Conservation (phyloP, 2,888 invertebrate species). For the Neocrepidodera transversa region DNA sequence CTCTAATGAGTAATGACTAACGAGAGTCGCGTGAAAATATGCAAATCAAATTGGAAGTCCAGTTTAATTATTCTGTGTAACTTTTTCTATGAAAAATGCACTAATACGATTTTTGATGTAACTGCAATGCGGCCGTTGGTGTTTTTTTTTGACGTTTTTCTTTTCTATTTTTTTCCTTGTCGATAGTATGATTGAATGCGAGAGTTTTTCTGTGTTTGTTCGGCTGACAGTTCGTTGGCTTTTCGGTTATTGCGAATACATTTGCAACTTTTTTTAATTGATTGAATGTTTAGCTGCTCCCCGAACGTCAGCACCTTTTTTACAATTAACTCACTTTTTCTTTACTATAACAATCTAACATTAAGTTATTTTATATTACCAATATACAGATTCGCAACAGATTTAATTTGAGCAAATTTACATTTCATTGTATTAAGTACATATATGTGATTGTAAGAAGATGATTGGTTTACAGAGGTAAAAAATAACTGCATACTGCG, state of each 20-base stretch:
- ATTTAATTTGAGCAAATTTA: no score
- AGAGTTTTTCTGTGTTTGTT: conserved; percentile 34
- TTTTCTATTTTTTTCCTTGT: conserved; percentile 38
- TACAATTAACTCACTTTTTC: background rate
- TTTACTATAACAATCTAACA: no score
- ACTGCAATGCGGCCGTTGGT: conserved; percentile 39
- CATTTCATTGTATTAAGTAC: no score
- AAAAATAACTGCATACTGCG: no score
- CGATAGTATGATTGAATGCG: conserved; percentile 43
- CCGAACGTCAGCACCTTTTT: conserved; percentile 9
- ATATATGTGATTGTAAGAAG: no score
- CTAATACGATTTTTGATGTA: conserved; percentile 52
- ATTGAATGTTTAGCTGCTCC: conserved; percentile 25
- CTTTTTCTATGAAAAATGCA: conserved; percentile 52
- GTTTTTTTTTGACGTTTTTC: conserved; percentile 31
- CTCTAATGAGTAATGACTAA: conserved; percentile 63
- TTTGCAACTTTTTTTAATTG: conserved; percentile 29
- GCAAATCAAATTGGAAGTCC: conserved; percentile 62
- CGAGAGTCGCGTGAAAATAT: conserved; percentile 62
- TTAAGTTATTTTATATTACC: no score
- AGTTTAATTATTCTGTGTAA: conserved; percentile 59
- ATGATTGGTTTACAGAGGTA: no score
- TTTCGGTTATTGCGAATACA: conserved; percentile 26
- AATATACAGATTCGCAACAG: no score
- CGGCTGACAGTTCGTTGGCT: conserved; percentile 24